Base-by-base conservation (phyloP, 2,113 vertebrate genomes). In the Gasterosteus nipponicus region DNA sequence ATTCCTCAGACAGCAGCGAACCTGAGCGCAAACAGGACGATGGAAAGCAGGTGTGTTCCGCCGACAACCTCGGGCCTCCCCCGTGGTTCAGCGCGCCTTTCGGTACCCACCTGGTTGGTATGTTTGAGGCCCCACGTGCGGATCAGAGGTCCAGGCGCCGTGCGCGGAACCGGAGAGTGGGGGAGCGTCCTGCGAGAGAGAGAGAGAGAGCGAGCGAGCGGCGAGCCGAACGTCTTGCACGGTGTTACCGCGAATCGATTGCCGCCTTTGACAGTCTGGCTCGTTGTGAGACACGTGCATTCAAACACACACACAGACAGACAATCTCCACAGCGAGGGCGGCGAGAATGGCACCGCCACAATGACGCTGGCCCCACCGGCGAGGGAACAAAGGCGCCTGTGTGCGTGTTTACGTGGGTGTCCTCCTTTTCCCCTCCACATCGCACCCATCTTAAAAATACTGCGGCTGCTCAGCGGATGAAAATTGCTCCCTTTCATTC, bases 1-100 rank as follows among this genome's bases (percentile, higher is more conserved):
- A 94, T 95, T 94, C 93, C 85, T 90, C 69, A 81, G 86, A 92
- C 93, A 84, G 88, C 91, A 83, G 86, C 90, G 83, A 89, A 92
- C 90, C 86, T 91, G 87, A 90, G 85, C 86, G 78, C 87, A 92
- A 91, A 92, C 87, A 89, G 87, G 62, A 72, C 82, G 73, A 92
- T 92, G 31, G 31, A 90, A 94, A 94, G 88, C 93, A 94, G 92
- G 93, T 94, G 92, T 92, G 92, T 86, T 80, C n/a, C 3, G 62
- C 77, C 47, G 26, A 77, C 73, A 47, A 35, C 62, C 59, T 74
- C 22, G 33, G 5, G 33, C 61, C 44, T 61, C 60, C 15, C 68
- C 54, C 60, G 22, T 6, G 70, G 19, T 71, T 80, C 73, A 71
- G 46, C 77, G 80, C 63, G 42, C 71, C 61, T 26, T 78, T 22